Evolutionary conservation across 1,140 invertebrate genomes (phyloP).

Genomic region (Aphelenchoides avenae): DNA sequence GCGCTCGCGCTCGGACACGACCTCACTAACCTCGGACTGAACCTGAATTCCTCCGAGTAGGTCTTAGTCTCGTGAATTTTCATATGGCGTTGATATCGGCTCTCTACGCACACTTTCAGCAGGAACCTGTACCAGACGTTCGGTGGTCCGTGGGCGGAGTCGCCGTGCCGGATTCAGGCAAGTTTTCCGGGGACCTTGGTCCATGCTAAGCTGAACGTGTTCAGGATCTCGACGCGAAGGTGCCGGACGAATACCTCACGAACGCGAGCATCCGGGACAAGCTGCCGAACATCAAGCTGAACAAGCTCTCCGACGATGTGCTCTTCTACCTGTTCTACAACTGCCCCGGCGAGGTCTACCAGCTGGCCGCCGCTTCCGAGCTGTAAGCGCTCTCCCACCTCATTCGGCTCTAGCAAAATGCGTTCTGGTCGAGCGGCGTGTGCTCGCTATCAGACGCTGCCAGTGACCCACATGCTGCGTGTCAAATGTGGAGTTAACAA

Average conservation of each 20-base stretch:
- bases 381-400: slow-evolving; percentile 69
- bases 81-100: not conserved
- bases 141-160: slow-evolving; percentile 93
- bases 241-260: slow-evolving; percentile 85
- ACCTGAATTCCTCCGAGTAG: slow-evolving; percentile 87
- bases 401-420: not conserved
- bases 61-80: slow-evolving; percentile 56
- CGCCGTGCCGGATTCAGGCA: slow-evolving; percentile 82
- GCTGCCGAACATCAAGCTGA: slow-evolving; percentile 86
- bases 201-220: not conserved
- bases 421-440: slow-evolving; percentile 57
- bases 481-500: not conserved
- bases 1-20: slow-evolving; percentile 91
- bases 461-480: not conserved
- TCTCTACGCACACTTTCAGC: slow-evolving; percentile 21
- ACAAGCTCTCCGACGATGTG: slow-evolving; percentile 94
- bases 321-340: slow-evolving; percentile 99
- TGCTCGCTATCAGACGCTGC: slow-evolving; percentile 23
- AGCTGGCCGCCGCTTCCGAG: slow-evolving; percentile 88
- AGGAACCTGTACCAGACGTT: slow-evolving; percentile 86
- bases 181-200: not conserved
- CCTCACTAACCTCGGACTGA: slow-evolving; percentile 88
- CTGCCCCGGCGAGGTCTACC: slow-evolving; percentile 92
- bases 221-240: slow-evolving; percentile 87
- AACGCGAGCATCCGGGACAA: slow-evolving; percentile 64